A percentile compares a stretch with the other conserved stretches of the same genome.
phyloP scores from a whole-genome alignment of 2,113 vertebrate genomes.

The Peromyscus maniculatus region DNA sequence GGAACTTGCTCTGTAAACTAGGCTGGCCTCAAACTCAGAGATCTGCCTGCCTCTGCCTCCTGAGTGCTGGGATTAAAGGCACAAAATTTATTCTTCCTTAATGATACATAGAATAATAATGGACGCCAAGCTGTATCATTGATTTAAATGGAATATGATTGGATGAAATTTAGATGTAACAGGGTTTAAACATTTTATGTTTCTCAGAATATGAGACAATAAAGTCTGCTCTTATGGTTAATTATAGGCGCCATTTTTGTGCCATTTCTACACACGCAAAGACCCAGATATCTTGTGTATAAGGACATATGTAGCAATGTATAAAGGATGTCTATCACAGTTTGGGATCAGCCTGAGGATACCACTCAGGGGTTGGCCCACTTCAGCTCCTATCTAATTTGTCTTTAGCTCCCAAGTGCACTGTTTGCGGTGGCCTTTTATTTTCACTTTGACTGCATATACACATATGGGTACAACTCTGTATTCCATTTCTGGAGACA shows the following conservation, averaged over 20 bases:
- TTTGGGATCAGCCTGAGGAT: not conserved
- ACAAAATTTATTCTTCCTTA: conserved; percentile 46
- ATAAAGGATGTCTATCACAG: not conserved
- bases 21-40: not conserved
- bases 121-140: not conserved
- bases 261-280: not conserved
- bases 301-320: not conserved
- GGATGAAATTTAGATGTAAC: conserved; percentile 51
- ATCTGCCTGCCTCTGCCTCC: not conserved
- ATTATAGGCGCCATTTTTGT: conserved; percentile 47
- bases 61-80: not conserved
- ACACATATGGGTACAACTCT: not conserved
- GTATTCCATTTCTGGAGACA: conserved; percentile 14
- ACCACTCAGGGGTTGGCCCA: not conserved
- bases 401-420: conserved; percentile 15
- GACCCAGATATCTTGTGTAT: not conserved
- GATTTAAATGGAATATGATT: conserved; percentile 37
- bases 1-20: not conserved
- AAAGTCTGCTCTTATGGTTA: conserved; percentile 51
- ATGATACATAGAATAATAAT: conserved; percentile 10
- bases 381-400: not conserved
- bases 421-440: not conserved
- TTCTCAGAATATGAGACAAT: conserved; percentile 40
- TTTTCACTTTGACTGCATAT: conserved; percentile 47
- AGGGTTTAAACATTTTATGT: not conserved